Conservation (phyloP, 1,140 invertebrate genomes). For the Gonatopus flavifemur region DNA sequence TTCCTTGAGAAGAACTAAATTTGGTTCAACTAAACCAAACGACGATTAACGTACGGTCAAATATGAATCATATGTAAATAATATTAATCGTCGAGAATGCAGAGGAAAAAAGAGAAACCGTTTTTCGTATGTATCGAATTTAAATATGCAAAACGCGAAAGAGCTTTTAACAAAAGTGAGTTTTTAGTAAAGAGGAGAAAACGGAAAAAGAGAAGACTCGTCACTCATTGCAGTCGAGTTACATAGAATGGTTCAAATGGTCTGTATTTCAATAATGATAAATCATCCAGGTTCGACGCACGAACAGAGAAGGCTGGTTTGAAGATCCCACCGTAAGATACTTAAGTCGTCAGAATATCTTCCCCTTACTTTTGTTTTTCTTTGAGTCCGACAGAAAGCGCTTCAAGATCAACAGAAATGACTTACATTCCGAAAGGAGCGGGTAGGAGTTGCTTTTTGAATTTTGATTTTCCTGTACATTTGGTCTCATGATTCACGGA, state of each 20-base stretch:
- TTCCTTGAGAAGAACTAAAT: too few relatives aligned
- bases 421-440: slow-evolving; percentile 7
- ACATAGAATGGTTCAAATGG: slow-evolving; percentile 42
- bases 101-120: too few relatives aligned
- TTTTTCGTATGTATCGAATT: too few relatives aligned
- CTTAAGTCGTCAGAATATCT: slow-evolving; percentile 43
- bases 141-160: background rate
- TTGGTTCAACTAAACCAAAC: too few relatives aligned
- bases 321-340: slow-evolving; percentile 45
- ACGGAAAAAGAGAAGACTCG: slow-evolving; percentile 12
- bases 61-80: too few relatives aligned
- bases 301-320: slow-evolving; percentile 33
- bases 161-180: background rate
- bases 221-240: too few relatives aligned
- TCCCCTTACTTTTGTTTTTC: background rate
- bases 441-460: too few relatives aligned
- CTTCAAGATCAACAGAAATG: slow-evolving; percentile 11
- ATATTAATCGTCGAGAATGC: too few relatives aligned
- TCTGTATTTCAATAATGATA: slow-evolving; percentile 50
- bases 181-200: too few relatives aligned
- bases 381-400: slow-evolving; percentile 13
- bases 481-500: too few relatives aligned
- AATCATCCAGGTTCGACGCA: slow-evolving; percentile 47
- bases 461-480: too few relatives aligned
- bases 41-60: too few relatives aligned